These are phyloP conservation scores for Erebia palarica DNA, from an alignment of 2,888 invertebrate species.

Conservation along the genomic window DNA sequence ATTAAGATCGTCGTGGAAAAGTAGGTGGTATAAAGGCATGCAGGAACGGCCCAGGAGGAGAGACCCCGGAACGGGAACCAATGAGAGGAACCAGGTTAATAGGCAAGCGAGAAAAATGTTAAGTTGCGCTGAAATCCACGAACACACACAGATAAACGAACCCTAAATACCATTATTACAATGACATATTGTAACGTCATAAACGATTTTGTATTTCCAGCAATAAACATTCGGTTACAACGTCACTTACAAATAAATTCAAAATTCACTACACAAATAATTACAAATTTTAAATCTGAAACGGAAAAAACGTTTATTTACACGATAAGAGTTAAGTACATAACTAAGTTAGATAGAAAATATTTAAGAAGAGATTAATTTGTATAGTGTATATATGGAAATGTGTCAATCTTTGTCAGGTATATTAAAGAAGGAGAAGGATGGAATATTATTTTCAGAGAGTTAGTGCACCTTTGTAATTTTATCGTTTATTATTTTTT, in stretches of 20 bases:
- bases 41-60: conserved; percentile 67
- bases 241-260: conserved; percentile 73
- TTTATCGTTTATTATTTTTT: too few species aligned
- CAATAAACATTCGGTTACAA: conserved; percentile 51
- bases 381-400: conserved; percentile 43
- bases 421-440: neutral
- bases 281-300: conserved; percentile 77
- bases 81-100: conserved; percentile 69
- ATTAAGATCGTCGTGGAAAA: conserved; percentile 78
- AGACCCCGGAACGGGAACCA: conserved; percentile 62
- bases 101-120: conserved; percentile 81
- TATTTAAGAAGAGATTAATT: conserved; percentile 79
- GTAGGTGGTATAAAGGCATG: conserved; percentile 65
- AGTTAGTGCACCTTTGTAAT: too few species aligned
- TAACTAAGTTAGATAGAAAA: conserved; percentile 80
- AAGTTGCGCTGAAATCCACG: conserved; percentile 78
- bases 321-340: conserved; percentile 78
- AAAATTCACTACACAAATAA: conserved; percentile 78
- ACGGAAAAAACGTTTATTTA: conserved; percentile 79
- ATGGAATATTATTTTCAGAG: too few species aligned
- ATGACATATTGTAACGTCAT: conserved; percentile 63
- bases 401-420: neutral
- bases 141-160: conserved; percentile 76
- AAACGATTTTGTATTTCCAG: conserved; percentile 41
- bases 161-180: conserved; percentile 77